Conservation (phyloP, 2,113 vertebrate species). For the Engraulis encrasicolus region DNA sequence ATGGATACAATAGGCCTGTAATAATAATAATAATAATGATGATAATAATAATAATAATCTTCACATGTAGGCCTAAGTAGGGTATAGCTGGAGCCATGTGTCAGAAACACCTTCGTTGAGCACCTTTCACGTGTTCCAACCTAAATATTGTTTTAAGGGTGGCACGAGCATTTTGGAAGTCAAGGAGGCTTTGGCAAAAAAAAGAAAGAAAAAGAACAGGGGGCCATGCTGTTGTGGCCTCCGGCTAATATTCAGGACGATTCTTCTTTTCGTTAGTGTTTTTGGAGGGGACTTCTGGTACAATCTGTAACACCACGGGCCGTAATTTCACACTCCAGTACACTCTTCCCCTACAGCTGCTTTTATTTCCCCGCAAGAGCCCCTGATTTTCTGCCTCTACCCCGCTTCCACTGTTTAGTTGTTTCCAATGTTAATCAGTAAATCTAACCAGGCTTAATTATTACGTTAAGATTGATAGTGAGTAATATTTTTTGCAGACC, state of each 20-base stretch:
- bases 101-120: no score
- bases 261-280: slow-evolving; percentile 77
- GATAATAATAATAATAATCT: no score
- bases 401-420: slow-evolving; percentile 79
- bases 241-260: slow-evolving; percentile 88
- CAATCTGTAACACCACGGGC: slow-evolving; percentile 99
- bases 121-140: no score
- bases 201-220: slow-evolving; percentile 58
- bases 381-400: slow-evolving; percentile 86
- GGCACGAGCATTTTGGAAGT: slow-evolving; percentile 16
- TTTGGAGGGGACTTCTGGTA: slow-evolving; percentile 96
- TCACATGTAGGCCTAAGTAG: no score
- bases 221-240: slow-evolving; percentile 76
- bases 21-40: no score
- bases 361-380: slow-evolving; percentile 90
- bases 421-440: slow-evolving; percentile 77
- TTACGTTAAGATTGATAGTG: slow-evolving; percentile 9
- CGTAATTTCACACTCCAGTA: slow-evolving; percentile 99
- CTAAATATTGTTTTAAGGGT: slow-evolving; percentile 1
- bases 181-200: slow-evolving; percentile 39
- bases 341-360: slow-evolving; percentile 98
- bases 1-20: no score
- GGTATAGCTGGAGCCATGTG: no score
- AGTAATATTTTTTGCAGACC: not conserved
- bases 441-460: slow-evolving; percentile 67